Conservation (phyloP, 2,113 vertebrate species). For the Saimiri boliviensis region DNA sequence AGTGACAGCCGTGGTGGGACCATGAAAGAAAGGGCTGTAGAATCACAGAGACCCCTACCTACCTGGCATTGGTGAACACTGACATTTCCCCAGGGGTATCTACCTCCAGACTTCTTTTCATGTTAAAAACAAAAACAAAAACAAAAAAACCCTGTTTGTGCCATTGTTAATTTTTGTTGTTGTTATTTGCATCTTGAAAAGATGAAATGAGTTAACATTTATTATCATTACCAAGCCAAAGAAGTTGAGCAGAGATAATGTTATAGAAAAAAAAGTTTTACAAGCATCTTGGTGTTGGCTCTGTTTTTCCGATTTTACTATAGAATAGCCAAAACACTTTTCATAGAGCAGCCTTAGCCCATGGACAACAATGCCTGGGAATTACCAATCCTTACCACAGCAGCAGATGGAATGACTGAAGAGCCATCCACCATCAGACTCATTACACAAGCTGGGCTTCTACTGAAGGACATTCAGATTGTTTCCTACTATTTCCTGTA, state of each 20-base stretch:
- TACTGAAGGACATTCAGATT: neutral
- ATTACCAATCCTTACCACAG: neutral
- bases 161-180: neutral
- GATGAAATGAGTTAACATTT: neutral
- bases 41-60: neutral
- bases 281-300: neutral
- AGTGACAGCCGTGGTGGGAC: neutral
- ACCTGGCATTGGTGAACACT: neutral
- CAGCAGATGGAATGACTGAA: neutral
- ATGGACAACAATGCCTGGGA: conserved; percentile 23
- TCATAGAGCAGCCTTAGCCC: neutral
- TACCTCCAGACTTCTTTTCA: neutral
- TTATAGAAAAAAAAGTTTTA: neutral
- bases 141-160: neutral
- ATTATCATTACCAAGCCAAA: neutral
- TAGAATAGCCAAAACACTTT: neutral
- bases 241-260: neutral
- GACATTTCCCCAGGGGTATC: neutral
- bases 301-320: conserved; percentile 17
- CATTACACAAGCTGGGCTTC: neutral
- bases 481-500: neutral
- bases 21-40: neutral
- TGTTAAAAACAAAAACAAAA: neutral
- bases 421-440: neutral
- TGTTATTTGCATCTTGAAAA: conserved; percentile 17